These are phyloP conservation scores for Steinernema khuongi DNA, from an alignment of 1,140 invertebrate genomes.

Conservation along the genomic window DNA sequence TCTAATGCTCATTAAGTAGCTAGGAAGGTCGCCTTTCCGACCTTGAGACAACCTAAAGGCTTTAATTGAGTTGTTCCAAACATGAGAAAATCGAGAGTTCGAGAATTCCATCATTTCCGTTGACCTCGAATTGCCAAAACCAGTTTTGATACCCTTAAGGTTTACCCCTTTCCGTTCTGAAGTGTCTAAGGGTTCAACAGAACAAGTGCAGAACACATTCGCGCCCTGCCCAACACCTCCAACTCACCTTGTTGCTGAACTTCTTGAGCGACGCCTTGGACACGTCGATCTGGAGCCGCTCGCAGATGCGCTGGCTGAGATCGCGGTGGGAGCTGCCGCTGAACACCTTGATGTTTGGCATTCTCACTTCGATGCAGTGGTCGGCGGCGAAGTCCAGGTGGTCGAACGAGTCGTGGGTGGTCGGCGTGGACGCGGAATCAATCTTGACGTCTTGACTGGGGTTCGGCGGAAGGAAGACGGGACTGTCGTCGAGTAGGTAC, in stretches of 20 bases:
- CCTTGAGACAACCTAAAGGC: too few relatives aligned
- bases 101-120: too few relatives aligned
- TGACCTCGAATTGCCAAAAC: too few relatives aligned
- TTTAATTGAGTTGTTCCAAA: too few relatives aligned
- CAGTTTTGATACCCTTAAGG: too few relatives aligned
- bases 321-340: conserved; percentile 92
- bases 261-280: conserved; percentile 95
- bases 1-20: too few relatives aligned
- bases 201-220: too few relatives aligned
- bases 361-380: conserved; percentile 58
- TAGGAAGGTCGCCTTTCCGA: too few relatives aligned
- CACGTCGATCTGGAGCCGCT: conserved; percentile 84
- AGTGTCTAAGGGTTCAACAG: too few relatives aligned
- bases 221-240: too few relatives aligned
- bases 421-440: neutral
- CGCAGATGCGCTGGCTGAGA: conserved; percentile 84
- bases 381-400: conserved; percentile 6
- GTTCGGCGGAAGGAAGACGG: neutral
- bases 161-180: too few relatives aligned
- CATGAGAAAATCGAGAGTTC: too few relatives aligned
- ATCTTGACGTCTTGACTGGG: neutral
- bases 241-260: conserved; percentile 82
- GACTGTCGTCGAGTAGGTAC: conserved; percentile 2
- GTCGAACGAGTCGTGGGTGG: conserved; percentile 14
- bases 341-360: conserved; percentile 96